These are phyloP conservation scores for Anthopleura sola DNA, from an alignment of 64 coral and sea anemone genomes.

Conservation along the genomic window DNA sequence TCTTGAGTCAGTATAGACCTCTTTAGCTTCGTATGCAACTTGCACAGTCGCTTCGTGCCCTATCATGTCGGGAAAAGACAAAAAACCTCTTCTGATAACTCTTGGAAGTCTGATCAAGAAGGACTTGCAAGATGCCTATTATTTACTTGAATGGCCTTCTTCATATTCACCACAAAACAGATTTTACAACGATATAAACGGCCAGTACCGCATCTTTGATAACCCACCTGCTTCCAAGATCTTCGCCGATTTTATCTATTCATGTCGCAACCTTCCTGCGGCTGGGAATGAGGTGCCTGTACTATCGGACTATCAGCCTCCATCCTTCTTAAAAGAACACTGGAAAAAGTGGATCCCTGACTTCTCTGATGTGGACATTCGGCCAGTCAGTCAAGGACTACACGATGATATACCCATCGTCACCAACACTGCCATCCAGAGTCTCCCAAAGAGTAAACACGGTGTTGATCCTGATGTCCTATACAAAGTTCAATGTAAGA, in stretches of 20 bases:
- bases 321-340: conserved; percentile 12
- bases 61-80: no score
- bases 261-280: conserved; percentile 20
- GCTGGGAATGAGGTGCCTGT: conserved; percentile 43
- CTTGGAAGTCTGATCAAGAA: conserved; percentile 37
- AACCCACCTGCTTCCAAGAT: background rate
- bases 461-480: conserved; percentile 30
- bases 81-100: background rate
- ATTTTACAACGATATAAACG: conserved; percentile 45
- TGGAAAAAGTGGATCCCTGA: conserved; percentile 50
- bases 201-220: conserved; percentile 33
- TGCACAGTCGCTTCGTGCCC: no score
- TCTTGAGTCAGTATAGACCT: no score
- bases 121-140: conserved; percentile 28
- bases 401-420: conserved; percentile 31
- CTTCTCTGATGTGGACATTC: conserved; percentile 17
- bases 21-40: no score
- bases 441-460: conserved; percentile 30
- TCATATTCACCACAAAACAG: conserved; percentile 5
- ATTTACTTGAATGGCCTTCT: conserved; percentile 26
- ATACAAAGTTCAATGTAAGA: conserved; percentile 43
- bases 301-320: conserved; percentile 28
- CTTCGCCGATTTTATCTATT: background rate
- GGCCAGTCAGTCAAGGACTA: conserved; percentile 21
- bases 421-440: conserved; percentile 27